A percentile compares a stretch with the other conserved stretches of the same genome.
Evolutionary conservation across 2,888 invertebrate species (phyloP).

Genomic region (Diarsia brunnea): DNA sequence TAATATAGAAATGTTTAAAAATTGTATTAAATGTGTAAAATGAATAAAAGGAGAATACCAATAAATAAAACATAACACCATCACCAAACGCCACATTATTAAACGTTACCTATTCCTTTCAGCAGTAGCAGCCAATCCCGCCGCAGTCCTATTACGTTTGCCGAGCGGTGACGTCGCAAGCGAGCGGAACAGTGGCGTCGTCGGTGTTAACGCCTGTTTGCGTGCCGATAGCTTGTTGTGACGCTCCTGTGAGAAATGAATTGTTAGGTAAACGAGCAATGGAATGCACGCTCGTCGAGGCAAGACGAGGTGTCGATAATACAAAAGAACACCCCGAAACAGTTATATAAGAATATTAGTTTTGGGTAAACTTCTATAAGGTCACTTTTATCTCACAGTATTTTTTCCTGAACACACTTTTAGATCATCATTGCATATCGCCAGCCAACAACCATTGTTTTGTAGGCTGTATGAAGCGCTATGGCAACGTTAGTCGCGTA

Average conservation of each 20-base stretch:
- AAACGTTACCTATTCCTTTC: conserved; percentile 80
- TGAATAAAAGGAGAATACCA: too few species aligned
- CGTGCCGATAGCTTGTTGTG: conserved; percentile 89
- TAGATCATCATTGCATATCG: background rate
- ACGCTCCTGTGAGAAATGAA: conserved; percentile 79
- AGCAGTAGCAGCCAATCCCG: conserved; percentile 81
- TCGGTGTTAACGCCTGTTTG: conserved; percentile 87
- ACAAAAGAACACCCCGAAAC: background rate
- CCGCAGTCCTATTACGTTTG: conserved; percentile 87
- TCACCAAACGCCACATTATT: conserved; percentile 16
- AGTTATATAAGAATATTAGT: too few species aligned
- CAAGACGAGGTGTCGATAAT: conserved; percentile 36
- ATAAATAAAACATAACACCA: conserved; percentile 29
- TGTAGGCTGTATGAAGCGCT: background rate
- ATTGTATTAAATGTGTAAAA: too few species aligned
- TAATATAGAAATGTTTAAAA: too few species aligned
- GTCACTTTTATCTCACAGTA: background rate
- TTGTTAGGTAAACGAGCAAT: conserved; percentile 13
- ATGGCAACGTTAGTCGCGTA: background rate
- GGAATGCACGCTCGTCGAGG: conserved; percentile 3
- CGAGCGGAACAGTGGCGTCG: conserved; percentile 80
- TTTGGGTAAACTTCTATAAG: background rate
- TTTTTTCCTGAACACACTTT: background rate
- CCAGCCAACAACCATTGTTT: background rate
- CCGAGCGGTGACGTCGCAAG: conserved; percentile 86